phyloP scores from a whole-genome alignment of 2,113 vertebrate genomes.

The Columbina picui region DNA sequence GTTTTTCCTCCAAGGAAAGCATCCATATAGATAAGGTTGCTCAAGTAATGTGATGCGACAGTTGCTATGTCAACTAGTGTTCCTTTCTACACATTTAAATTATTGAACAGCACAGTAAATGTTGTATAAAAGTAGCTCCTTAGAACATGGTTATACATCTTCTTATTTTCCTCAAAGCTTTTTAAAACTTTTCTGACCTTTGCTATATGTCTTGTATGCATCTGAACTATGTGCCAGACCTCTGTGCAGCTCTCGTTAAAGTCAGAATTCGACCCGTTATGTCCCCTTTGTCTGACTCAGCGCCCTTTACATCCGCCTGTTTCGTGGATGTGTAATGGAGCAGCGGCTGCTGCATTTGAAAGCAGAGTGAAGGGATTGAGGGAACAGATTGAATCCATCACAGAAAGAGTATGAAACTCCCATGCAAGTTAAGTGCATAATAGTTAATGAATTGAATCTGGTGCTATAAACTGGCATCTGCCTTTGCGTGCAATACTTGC shows the following conservation, averaged over 20 bases:
- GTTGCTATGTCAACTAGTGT: conserved; percentile 73
- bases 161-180: conserved; percentile 51
- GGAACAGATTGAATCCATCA: conserved; percentile 56
- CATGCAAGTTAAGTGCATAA: conserved; percentile 26
- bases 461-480: conserved; percentile 37
- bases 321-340: conserved; percentile 63
- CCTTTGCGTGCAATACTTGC: conserved; percentile 15
- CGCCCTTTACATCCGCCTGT: conserved; percentile 34
- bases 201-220: not conserved
- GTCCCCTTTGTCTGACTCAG: conserved; percentile 19
- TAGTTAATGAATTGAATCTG: conserved; percentile 47
- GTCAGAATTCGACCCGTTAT: not conserved
- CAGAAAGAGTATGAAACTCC: conserved; percentile 27
- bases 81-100: conserved; percentile 64
- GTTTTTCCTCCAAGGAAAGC: conserved; percentile 67
- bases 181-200: conserved; percentile 40
- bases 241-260: not conserved
- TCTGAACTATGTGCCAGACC: conserved; percentile 12
- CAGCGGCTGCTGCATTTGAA: conserved; percentile 25
- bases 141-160: conserved; percentile 37
- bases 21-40: conserved; percentile 67
- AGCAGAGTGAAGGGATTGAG: conserved; percentile 2
- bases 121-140: conserved; percentile 59
- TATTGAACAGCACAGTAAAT: conserved; percentile 61
- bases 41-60: conserved; percentile 70